These are phyloP conservation scores for Dromius quadrimaculatus DNA, from an alignment of 2,888 invertebrate genomes.

Conservation along the genomic window DNA sequence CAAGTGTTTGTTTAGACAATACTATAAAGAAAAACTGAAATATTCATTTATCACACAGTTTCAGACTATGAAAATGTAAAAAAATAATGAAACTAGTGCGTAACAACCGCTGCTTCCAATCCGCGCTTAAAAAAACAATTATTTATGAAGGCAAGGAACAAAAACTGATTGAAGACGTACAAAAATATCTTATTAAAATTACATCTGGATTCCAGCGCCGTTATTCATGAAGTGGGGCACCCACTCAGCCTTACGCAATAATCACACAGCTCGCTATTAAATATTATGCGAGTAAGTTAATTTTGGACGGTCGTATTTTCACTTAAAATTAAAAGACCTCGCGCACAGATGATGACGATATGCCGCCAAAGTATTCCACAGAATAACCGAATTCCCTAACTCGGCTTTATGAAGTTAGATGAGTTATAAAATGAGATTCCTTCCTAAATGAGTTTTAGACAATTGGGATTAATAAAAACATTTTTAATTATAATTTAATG, in stretches of 20 bases:
- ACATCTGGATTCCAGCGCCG: no score
- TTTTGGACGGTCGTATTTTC: conserved; percentile 44
- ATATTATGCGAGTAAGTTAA: conserved; percentile 33
- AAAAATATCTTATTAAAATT: no score
- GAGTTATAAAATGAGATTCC: conserved; percentile 32
- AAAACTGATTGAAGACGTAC: no score
- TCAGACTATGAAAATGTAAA: no score
- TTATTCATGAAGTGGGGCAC: conserved; percentile 24
- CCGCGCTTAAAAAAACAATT: no score
- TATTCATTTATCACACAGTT: no score
- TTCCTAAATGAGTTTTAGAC: conserved; percentile 13
- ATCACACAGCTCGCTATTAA: conserved; percentile 42
- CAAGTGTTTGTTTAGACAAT: no score
- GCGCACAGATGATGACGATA: conserved; percentile 22
- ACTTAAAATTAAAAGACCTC: conserved; percentile 22
- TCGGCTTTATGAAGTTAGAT: conserved; percentile 15
- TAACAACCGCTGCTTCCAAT: no score
- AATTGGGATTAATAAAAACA: conserved; percentile 35
- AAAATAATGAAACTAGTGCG: no score
- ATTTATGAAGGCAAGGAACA: no score
- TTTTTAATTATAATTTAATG: conserved; percentile 17
- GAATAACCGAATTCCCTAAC: conserved; percentile 34
- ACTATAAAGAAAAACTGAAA: no score
- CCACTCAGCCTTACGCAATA: conserved; percentile 42
- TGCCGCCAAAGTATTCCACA: conserved; percentile 25